Evolutionary conservation across 2,888 invertebrate species (phyloP), one percentile per base, ranked within the genome.

Genomic region (Andrena dorsata): DNA sequence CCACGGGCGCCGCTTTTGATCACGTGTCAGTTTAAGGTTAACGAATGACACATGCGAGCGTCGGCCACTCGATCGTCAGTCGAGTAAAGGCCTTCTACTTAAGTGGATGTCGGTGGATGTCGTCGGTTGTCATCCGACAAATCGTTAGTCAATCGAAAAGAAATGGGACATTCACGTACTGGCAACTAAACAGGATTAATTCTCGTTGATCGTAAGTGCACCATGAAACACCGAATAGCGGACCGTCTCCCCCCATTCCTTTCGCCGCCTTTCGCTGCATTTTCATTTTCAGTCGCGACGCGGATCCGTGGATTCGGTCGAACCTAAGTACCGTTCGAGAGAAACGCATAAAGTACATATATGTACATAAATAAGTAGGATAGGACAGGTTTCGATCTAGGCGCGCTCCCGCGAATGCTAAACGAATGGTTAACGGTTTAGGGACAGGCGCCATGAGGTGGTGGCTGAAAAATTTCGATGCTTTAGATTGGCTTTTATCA

Each of bases 1-100:
- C 13, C 4, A 20, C 35, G 28, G 96, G 96, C 65, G 93, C 94
- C 28, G 58, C 26, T 53, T 90, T 91, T 92, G 79, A 68, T 83
- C 87, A 81, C 78, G 83, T 86, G 85, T 71, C 71, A 26, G 51
- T 66, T 82, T 78, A 86, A 87, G 88, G 87, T 89, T 88, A 88
- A 87, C 84, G 88, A 89, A 88, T 90, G 85, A 88, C 83, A 88
- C 84, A 86, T 87, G 82, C 74, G 75, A 64, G 63, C 41, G 26
- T 5, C 28, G 32, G 28, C 47, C 70, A 84, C 20, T 41, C 5
- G 32, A n/a, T 56, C 51, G 49, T 51, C 76, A 87, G 84, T 86
- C 74, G 26, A 77, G 81, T 68, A 72, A 85, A 76, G 69, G 75
- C 61, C 66, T 73, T 77, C 56, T 71, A 32, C 5, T 60, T n/a